A percentile compares a stretch with the other conserved stretches of the same genome.
phyloP scores from a whole-genome alignment of 2,797 vertebrate genomes.

The Hephaestus fuliginosus region DNA sequence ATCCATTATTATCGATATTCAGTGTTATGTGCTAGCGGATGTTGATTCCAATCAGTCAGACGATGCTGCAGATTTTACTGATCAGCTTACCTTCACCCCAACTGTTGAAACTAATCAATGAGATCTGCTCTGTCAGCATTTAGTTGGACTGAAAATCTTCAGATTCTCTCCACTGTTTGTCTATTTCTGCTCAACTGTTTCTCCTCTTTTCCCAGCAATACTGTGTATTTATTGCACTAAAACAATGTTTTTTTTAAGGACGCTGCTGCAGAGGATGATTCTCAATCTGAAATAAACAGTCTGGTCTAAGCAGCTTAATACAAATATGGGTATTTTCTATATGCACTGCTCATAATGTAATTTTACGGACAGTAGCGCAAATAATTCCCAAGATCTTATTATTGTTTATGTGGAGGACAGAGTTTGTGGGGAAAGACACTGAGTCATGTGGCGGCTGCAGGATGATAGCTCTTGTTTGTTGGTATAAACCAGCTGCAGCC shows the following conservation, averaged over 20 bases:
- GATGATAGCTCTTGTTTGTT: conserved; percentile 50
- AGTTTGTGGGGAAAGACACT: conserved; percentile 10
- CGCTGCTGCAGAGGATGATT: neutral
- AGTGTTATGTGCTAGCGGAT: neutral
- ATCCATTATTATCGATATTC: neutral
- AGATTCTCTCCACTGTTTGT: neutral
- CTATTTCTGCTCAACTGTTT: neutral
- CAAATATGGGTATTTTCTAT: neutral
- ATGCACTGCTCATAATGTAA: neutral
- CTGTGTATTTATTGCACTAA: neutral
- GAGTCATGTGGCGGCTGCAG: conserved; percentile 42
- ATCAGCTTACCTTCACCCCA: neutral
- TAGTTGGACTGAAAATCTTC: neutral
- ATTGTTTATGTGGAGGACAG: conserved; percentile 2
- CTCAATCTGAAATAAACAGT: neutral
- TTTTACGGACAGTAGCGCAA: conserved; percentile 9
- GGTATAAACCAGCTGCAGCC: conserved; percentile 39
- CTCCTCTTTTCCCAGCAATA: neutral
- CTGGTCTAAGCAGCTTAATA: neutral
- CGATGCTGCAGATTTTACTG: conserved; percentile 1
- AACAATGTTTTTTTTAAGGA: neutral
- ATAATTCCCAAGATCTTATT: conserved; percentile 2
- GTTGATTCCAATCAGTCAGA: neutral
- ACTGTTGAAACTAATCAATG: neutral
- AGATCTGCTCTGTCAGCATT: conserved; percentile 4